phyloP scores from a whole-genome alignment of 1,140 invertebrate species.

The Drosophila trapezifrons region DNA sequence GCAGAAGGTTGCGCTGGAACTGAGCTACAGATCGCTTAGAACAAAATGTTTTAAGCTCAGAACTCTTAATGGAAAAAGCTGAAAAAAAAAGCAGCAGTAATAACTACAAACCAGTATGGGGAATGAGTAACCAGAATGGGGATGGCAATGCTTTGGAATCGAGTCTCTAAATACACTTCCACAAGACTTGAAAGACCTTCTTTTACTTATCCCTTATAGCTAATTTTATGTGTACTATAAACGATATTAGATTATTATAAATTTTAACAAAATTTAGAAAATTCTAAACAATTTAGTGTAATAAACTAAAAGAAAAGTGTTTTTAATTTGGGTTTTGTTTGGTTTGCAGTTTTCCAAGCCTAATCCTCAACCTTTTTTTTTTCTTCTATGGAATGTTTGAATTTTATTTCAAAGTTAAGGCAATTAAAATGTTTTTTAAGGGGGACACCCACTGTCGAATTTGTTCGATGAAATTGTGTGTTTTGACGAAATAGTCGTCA shows the following conservation, averaged over 20 bases:
- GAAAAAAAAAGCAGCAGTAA: constrained; percentile 33
- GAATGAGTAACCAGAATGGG: constrained; percentile 12
- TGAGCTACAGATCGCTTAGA: constrained; percentile 67
- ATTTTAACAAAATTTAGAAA: not conserved
- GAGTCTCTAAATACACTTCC: constrained; percentile 2
- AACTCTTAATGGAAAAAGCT: constrained; percentile 34
- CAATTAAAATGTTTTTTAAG: too few species aligned
- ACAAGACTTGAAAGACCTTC: not conserved
- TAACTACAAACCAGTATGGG: constrained; percentile 62
- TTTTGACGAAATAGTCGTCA: too few species aligned
- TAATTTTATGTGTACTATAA: not conserved
- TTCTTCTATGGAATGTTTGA: too few species aligned
- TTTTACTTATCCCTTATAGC: not conserved
- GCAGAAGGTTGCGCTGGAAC: constrained; percentile 56
- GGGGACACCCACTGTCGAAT: too few species aligned
- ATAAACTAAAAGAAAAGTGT: too few species aligned
- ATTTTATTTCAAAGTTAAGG: too few species aligned
- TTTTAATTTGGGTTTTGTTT: too few species aligned
- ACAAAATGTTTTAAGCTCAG: constrained; percentile 64
- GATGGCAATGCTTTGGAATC: not conserved
- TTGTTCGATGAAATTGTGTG: too few species aligned
- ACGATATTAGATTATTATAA: too few species aligned
- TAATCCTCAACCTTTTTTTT: too few species aligned
- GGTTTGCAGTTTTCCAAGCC: too few species aligned
- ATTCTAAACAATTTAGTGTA: too few species aligned